Evolutionary conservation across 2,113 vertebrate genomes (phyloP).

Genomic region (Muntiacus muntjak): DNA sequence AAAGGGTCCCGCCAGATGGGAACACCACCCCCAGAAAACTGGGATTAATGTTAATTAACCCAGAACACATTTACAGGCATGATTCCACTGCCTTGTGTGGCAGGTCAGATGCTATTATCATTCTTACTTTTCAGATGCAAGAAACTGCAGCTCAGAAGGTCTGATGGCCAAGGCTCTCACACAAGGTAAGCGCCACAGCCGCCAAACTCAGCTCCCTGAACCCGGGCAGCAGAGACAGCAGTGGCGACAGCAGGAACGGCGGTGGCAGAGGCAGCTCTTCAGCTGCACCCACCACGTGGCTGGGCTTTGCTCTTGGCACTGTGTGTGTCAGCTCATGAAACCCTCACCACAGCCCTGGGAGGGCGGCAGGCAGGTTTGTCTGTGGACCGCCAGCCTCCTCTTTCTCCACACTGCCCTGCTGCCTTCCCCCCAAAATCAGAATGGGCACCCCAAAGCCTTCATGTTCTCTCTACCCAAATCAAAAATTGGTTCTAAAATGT

Average conservation of each 20-base stretch:
- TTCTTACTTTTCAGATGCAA: neutral
- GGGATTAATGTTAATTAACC: neutral
- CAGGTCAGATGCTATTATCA: neutral
- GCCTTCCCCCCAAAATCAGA: neutral
- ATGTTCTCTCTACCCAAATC: neutral
- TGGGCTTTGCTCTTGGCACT: neutral
- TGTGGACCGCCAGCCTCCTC: neutral
- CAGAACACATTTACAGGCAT: neutral
- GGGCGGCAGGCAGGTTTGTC: neutral
- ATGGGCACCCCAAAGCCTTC: neutral
- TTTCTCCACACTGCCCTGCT: neutral
- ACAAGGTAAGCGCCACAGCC: neutral
- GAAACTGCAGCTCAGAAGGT: neutral
- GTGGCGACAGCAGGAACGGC: neutral
- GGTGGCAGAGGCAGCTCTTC: too few relatives aligned
- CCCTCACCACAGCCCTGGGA: neutral
- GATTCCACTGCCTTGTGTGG: neutral
- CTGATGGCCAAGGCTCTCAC: neutral
- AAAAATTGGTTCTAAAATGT: neutral
- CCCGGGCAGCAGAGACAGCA: neutral
- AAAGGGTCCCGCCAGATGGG: neutral
- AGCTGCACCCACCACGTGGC: neutral
- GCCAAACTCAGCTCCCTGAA: neutral
- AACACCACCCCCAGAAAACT: neutral
- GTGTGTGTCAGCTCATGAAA: neutral